These are phyloP conservation scores for Ichneumoninae sp. DNA, from an alignment of 2,888 invertebrate species.

Conservation along the genomic window DNA sequence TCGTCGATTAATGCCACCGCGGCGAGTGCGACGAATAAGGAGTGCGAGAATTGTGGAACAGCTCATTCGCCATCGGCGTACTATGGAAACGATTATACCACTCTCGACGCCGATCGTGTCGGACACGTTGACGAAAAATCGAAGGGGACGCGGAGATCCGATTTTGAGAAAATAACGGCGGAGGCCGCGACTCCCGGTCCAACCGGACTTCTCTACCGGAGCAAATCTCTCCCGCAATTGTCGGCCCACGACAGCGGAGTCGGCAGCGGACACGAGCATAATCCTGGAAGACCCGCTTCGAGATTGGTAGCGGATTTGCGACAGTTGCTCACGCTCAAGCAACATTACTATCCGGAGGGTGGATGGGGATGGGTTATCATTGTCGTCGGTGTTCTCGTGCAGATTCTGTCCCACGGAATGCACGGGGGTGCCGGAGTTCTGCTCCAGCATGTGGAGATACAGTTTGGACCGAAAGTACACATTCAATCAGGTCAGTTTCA, in stretches of 20 bases:
- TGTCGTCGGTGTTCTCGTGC: constrained; percentile 89
- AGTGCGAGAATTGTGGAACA: constrained; percentile 55
- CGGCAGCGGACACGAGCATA: constrained; percentile 83
- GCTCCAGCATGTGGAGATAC: constrained; percentile 86
- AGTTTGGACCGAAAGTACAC: constrained; percentile 87
- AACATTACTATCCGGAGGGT: constrained; percentile 94
- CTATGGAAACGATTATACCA: constrained; percentile 30
- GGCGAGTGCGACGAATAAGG: constrained; percentile 22
- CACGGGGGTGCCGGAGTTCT: constrained; percentile 89
- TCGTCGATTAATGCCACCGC: constrained; percentile 38
- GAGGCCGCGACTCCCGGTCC: neutral
- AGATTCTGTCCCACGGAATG: constrained; percentile 91
- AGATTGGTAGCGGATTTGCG: constrained; percentile 86
- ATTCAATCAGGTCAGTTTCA: constrained; percentile 88
- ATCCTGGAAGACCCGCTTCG: constrained; percentile 86
- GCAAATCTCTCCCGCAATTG: constrained; percentile 89
- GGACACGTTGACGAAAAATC: neutral
- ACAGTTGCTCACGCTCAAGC: constrained; percentile 88
- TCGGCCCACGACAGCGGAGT: constrained; percentile 86
- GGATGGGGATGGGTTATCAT: constrained; percentile 95
- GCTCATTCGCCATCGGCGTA: constrained; percentile 34
- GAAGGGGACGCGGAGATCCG: constrained; percentile 7
- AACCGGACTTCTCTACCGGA: constrained; percentile 86
- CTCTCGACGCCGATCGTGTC: constrained; percentile 1
- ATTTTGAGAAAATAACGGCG: constrained; percentile 35